Evolutionary conservation across 2,113 vertebrate genomes (phyloP), one percentile per base, ranked within the genome.

Genomic region (Scomber colias): DNA sequence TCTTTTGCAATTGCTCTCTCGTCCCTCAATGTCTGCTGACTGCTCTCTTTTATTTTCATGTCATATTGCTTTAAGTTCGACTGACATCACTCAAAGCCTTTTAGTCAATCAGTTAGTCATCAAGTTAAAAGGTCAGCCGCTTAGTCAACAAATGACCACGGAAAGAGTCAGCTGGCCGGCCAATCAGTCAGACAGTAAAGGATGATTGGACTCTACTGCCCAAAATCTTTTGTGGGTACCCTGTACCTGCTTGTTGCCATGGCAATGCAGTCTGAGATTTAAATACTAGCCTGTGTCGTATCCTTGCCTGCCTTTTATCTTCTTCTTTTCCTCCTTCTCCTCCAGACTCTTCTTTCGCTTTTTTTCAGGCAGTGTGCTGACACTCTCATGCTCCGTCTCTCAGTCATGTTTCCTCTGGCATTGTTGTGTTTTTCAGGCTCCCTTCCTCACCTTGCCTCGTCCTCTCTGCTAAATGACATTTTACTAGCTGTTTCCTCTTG

Each of bases 181-280:
- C 82, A 81, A 75, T 90, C 83, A 84, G 79, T 82, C 88, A 60
- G 78, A 70, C 44, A 66, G 70, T 63, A 70, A 35, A 82, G 53
- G 59, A 80, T 62, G 77, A 82, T 79, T 46, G 2, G 62, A 80
- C 85, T 73, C 59, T 35, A 30, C 65, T 55, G 55, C 72, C 88
- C 85, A 79, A 87, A 93, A 85, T 60, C 71, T 66, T 82, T 77
- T 57, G 71, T 79, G 86, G 79, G 72, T 75, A 79, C 73, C 72
- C 76, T 77, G 74, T 90, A 92, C 92, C 92, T 90, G 93, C 87
- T 83, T 88, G 90, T 94, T 91, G 86, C 93, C 82, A 93, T 93
- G 91, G 89, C 71, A 75, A 94, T 89, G 64, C 70, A 81, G 85
- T 77, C 60, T 8, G 12, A 72, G 85, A 89, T 89, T 90, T 90